These are phyloP conservation scores for Pachycephala philippinensis DNA, from an alignment of 2,113 vertebrate species.

Conservation along the genomic window DNA sequence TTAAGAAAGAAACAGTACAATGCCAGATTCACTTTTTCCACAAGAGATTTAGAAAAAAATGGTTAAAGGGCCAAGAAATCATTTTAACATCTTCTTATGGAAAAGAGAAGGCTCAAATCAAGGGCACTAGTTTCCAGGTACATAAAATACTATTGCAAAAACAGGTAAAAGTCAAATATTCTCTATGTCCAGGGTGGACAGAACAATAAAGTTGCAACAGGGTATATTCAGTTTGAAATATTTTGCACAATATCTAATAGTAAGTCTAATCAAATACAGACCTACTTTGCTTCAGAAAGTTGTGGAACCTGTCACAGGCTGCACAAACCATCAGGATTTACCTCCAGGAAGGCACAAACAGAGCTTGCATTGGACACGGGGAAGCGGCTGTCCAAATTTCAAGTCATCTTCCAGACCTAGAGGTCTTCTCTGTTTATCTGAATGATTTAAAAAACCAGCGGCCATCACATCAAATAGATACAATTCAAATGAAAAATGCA, in stretches of 20 bases:
- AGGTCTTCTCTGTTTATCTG: background rate
- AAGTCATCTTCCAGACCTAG: background rate
- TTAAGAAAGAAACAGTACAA: background rate
- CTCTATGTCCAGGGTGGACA: background rate
- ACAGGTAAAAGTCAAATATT: background rate
- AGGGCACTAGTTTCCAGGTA: background rate
- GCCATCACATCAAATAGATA: background rate
- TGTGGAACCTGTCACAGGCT: background rate
- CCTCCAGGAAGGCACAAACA: background rate
- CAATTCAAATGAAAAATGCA: background rate
- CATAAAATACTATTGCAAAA: background rate
- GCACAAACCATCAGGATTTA: background rate
- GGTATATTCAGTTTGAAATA: background rate
- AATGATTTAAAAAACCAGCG: background rate
- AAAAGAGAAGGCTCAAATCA: background rate
- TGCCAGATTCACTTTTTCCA: background rate
- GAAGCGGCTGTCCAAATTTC: background rate
- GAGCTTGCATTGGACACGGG: background rate
- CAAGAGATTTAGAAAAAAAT: background rate
- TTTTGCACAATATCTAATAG: background rate
- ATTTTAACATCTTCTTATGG: background rate
- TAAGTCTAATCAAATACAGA: background rate
- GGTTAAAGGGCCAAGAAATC: background rate
- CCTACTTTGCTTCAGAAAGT: background rate
- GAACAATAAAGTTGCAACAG: background rate